phyloP scores from a whole-genome alignment of 2,888 invertebrate genomes.

The Odontomyia ornata region DNA sequence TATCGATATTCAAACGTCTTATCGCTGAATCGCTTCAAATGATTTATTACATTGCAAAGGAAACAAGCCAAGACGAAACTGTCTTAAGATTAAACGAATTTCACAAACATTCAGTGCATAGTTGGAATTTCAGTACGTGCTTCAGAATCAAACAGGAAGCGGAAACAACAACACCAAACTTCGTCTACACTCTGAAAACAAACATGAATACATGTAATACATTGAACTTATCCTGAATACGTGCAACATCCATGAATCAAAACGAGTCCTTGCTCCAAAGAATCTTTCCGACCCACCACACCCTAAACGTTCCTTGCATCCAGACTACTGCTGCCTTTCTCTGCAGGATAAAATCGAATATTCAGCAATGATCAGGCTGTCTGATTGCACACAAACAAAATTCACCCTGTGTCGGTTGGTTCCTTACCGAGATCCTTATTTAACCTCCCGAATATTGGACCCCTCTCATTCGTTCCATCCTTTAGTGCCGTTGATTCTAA shows the following conservation, averaged over 20 bases:
- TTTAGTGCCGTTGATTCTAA: constrained; percentile 13
- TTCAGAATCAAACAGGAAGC: constrained; percentile 47
- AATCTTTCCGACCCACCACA: neutral
- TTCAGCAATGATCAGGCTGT: constrained; percentile 50
- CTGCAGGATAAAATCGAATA: constrained; percentile 48
- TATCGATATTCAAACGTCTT: no score
- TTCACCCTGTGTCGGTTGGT: neutral
- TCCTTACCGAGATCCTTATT: constrained; percentile 11
- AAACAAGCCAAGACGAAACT: constrained; percentile 39
- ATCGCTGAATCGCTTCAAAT: constrained; percentile 22
- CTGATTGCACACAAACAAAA: constrained; percentile 48
- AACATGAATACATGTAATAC: constrained; percentile 21
- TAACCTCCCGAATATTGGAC: neutral
- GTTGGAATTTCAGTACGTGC: constrained; percentile 44
- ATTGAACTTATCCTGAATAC: neutral
- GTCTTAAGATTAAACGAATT: constrained; percentile 40
- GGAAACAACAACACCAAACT: constrained; percentile 45
- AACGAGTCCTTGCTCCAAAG: constrained; percentile 10
- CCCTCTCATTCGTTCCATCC: neutral
- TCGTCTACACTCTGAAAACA: constrained; percentile 21
- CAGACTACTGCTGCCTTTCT: constrained; percentile 34
- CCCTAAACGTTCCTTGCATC: neutral
- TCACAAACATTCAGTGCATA: constrained; percentile 6
- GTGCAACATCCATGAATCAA: constrained; percentile 31
- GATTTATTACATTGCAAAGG: constrained; percentile 43